These are phyloP conservation scores for Caranx ignobilis DNA, from an alignment of 2,113 vertebrate species.

Conservation along the genomic window DNA sequence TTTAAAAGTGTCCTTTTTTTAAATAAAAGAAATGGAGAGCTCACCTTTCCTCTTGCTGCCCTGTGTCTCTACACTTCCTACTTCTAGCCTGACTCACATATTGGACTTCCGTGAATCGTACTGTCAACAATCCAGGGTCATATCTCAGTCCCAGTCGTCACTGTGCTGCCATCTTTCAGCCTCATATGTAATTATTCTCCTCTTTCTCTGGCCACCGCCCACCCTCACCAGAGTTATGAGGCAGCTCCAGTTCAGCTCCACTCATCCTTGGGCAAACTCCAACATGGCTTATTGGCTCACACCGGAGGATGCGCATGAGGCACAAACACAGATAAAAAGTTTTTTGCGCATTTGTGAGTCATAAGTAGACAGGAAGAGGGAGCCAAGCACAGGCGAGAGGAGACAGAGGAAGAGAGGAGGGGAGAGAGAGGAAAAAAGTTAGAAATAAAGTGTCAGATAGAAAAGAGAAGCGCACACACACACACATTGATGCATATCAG, in stretches of 20 bases:
- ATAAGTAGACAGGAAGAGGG: constrained; percentile 60
- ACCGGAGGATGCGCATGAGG: constrained; percentile 37
- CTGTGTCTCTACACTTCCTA: background rate
- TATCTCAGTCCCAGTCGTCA: constrained; percentile 18
- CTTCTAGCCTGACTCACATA: background rate
- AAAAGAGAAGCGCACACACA: constrained; percentile 6
- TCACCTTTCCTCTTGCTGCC: background rate
- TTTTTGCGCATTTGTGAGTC: constrained; percentile 76
- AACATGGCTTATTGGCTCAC: constrained; percentile 61
- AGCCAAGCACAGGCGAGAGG: background rate
- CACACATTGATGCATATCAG: constrained; percentile 12
- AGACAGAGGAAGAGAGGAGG: background rate
- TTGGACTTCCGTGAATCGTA: background rate
- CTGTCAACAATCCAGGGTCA: background rate
- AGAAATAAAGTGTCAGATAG: constrained; percentile 39
- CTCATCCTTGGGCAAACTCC: constrained; percentile 71
- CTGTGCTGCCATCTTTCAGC: background rate
- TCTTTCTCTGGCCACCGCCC: constrained; percentile 44
- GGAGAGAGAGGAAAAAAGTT: constrained; percentile 2
- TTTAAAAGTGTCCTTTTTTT: background rate
- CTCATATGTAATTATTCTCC: constrained; percentile 38
- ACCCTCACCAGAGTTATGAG: constrained; percentile 54
- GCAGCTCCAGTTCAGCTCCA: constrained; percentile 27
- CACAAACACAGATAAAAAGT: constrained; percentile 42
- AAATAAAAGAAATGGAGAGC: background rate